Percentiles rank a stretch among this genome's conserved stretches.
Evolutionary conservation across 2,113 vertebrate species (phyloP).

Genomic region (Melanostigma gelatinosum): DNA sequence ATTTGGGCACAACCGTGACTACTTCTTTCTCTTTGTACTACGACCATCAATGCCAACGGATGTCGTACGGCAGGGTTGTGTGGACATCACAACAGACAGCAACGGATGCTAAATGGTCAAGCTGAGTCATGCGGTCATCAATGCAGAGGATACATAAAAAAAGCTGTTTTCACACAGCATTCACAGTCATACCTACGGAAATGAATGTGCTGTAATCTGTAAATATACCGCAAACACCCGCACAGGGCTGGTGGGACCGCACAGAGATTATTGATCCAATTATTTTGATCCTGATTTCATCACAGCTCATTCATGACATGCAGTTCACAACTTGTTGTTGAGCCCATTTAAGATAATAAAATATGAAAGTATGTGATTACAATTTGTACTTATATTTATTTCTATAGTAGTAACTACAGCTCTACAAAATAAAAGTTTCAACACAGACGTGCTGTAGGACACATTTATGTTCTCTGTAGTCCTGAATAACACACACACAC

Average conservation of each 20-base stretch:
- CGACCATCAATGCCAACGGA: not conserved
- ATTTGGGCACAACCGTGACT: not conserved
- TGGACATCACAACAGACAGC: no score
- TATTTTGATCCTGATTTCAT: not conserved
- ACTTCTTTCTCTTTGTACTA: not conserved
- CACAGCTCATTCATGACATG: not conserved
- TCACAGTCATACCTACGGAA: no score
- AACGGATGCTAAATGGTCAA: no score
- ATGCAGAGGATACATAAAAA: no score
- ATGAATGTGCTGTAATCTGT: no score
- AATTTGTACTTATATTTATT: not conserved
- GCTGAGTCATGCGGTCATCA: no score
- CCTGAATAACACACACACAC: conserved; percentile 20
- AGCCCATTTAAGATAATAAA: not conserved
- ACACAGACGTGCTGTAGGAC: not conserved
- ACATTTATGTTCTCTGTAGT: conserved; percentile 11
- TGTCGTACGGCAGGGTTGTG: not conserved
- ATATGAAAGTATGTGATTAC: no score
- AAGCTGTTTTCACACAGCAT: no score
- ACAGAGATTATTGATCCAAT: no score
- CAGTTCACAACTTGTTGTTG: not conserved
- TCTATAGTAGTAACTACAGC: not conserved
- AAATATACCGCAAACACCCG: no score
- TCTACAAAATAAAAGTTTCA: conserved; percentile 1
- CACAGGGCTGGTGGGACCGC: no score